Conservation (phyloP, 2,888 invertebrate genomes). For the Eurytoma adleriae region DNA sequence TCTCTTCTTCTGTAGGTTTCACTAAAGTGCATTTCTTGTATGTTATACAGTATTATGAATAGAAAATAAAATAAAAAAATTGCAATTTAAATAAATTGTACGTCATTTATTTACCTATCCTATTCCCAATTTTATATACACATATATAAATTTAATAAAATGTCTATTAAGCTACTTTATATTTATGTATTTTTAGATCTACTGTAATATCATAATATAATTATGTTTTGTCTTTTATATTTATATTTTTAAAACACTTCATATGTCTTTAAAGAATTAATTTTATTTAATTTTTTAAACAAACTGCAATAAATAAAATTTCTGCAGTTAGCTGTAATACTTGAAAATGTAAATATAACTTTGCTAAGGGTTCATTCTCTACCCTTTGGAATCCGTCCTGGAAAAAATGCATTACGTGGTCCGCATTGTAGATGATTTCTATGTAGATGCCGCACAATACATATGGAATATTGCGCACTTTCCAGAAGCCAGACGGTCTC, state of each 20-base stretch:
- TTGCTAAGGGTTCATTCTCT: too few relatives aligned
- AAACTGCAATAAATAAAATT: not conserved
- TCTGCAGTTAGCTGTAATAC: not conserved
- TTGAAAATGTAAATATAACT: too few relatives aligned
- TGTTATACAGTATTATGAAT: slow-evolving; percentile 92
- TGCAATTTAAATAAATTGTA: slow-evolving; percentile 65
- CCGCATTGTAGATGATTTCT: too few relatives aligned
- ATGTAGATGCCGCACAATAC: too few relatives aligned
- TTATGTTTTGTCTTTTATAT: not conserved
- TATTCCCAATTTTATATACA: not conserved
- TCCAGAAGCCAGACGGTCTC: too few relatives aligned
- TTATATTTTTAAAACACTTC: not conserved
- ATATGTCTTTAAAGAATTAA: too few relatives aligned
- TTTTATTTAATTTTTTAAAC: too few relatives aligned
- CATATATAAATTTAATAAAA: not conserved
- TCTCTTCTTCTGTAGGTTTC: slow-evolving; percentile 94
- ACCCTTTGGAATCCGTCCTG: too few relatives aligned
- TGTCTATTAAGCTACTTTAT: too few relatives aligned
- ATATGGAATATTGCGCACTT: too few relatives aligned
- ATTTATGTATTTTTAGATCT: not conserved
- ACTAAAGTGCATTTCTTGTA: slow-evolving; percentile 93
- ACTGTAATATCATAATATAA: not conserved
- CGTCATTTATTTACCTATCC: slow-evolving; percentile 25
- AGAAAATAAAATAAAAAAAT: slow-evolving; percentile 77
- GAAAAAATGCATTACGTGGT: too few relatives aligned